phyloP scores from a whole-genome alignment of 92 coral and sea anemone species.

The Metridium senile region DNA sequence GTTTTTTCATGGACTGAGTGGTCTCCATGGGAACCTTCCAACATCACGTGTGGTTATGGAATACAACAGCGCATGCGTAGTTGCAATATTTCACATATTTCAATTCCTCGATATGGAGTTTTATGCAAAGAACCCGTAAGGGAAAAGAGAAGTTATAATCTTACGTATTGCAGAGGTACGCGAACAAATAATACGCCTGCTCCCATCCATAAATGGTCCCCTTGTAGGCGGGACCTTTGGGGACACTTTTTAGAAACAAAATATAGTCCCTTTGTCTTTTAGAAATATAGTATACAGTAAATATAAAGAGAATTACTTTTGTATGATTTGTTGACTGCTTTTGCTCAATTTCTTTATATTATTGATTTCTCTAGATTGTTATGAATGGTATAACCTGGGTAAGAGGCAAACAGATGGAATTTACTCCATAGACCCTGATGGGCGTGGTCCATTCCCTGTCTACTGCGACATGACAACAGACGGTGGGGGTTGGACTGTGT shows the following conservation, averaged over 20 bases:
- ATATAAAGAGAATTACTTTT: no score
- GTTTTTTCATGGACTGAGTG: slow-evolving; percentile 31
- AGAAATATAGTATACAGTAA: no score
- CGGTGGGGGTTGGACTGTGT: slow-evolving; percentile 75
- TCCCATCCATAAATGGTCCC: no score
- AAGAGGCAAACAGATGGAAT: neutral
- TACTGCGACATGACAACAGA: slow-evolving; percentile 67
- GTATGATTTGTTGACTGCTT: no score
- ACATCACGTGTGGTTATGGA: slow-evolving; percentile 21
- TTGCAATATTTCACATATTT: neutral
- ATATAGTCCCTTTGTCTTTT: no score
- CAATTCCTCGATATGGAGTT: neutral
- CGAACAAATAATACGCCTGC: no score
- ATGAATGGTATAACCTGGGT: slow-evolving; percentile 21
- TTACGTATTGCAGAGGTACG: slow-evolving; percentile 25
- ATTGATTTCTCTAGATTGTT: slow-evolving; percentile 4
- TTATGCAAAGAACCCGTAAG: slow-evolving; percentile 5
- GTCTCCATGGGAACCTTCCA: slow-evolving; percentile 27
- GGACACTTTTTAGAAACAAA: no score
- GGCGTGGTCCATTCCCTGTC: slow-evolving; percentile 5
- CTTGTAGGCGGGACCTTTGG: no score
- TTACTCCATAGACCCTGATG: slow-evolving; percentile 47
- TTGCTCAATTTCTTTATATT: neutral
- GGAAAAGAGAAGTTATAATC: slow-evolving; percentile 1
- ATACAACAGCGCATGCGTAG: slow-evolving; percentile 26